phyloP scores from a whole-genome alignment of 1,140 invertebrate species.

The Nymphalis io region DNA sequence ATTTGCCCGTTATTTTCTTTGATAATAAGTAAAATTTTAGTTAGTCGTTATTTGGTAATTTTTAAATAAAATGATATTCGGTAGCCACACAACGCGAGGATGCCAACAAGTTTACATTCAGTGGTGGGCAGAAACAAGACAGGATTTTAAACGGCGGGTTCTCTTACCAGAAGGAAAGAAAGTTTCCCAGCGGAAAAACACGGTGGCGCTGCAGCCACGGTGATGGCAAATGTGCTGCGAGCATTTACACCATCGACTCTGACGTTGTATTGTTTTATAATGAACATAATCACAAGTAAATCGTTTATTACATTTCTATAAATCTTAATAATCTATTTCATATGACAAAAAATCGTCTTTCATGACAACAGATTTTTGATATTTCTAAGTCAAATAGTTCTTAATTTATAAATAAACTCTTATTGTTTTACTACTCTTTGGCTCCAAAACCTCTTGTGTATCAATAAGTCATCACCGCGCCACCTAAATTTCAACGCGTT shows the following conservation, averaged over 20 bases:
- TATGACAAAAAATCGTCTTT: too few species aligned
- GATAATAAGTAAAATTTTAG: neutral
- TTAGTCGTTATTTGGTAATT: neutral
- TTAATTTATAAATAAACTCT: too few species aligned
- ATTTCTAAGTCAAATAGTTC: too few species aligned
- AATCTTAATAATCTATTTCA: neutral
- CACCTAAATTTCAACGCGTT: too few species aligned
- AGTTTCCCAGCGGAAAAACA: constrained; percentile 51
- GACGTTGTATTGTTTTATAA: constrained; percentile 59
- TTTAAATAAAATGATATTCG: constrained; percentile 4
- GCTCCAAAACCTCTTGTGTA: too few species aligned
- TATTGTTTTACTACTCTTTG: too few species aligned
- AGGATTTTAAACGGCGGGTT: constrained; percentile 52
- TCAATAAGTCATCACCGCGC: too few species aligned
- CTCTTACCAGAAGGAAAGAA: constrained; percentile 50
- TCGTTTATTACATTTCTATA: neutral
- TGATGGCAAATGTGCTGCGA: constrained; percentile 46
- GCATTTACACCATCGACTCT: constrained; percentile 55
- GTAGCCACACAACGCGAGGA: constrained; percentile 8
- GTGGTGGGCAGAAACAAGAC: constrained; percentile 41
- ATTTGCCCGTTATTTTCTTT: neutral
- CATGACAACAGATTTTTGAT: too few species aligned
- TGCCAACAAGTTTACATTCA: constrained; percentile 48
- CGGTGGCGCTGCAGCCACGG: constrained; percentile 51
- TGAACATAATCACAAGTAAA: constrained; percentile 43